These are phyloP conservation scores for Gephyroberyx darwinii DNA, from an alignment of 2,797 vertebrate genomes.

Conservation along the genomic window DNA sequence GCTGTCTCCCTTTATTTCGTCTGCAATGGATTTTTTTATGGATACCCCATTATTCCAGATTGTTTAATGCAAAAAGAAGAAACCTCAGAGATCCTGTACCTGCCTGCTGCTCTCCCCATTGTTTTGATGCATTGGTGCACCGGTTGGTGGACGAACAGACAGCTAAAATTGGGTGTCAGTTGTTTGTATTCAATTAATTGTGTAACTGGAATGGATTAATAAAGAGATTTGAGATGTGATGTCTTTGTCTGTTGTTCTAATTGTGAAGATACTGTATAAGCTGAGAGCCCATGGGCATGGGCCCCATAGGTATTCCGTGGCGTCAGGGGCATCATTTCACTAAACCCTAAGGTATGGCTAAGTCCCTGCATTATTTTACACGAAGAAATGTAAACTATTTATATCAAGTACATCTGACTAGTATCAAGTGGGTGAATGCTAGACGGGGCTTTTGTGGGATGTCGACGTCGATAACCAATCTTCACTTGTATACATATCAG, in stretches of 20 bases:
- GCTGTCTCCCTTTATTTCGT: slow-evolving; percentile 31
- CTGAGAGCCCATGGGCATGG: not conserved
- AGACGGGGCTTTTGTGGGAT: too few species aligned
- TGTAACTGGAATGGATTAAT: slow-evolving; percentile 52
- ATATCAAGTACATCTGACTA: not conserved
- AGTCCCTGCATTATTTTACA: not conserved
- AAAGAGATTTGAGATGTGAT: slow-evolving; percentile 52
- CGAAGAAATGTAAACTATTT: not conserved
- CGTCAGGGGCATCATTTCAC: not conserved
- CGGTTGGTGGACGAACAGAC: slow-evolving; percentile 30
- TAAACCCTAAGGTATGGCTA: not conserved
- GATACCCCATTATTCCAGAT: slow-evolving; percentile 34
- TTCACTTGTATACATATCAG: too few species aligned
- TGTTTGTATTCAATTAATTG: slow-evolving; percentile 41
- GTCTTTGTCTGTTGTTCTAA: slow-evolving; percentile 8
- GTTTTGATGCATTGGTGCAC: slow-evolving; percentile 40
- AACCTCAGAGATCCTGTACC: slow-evolving; percentile 46
- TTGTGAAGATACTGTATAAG: not conserved
- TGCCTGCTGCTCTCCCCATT: slow-evolving; percentile 60
- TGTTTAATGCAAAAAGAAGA: slow-evolving; percentile 49
- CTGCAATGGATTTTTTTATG: slow-evolving; percentile 22
- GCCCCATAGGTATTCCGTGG: not conserved
- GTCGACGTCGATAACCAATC: too few species aligned
- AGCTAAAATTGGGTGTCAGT: slow-evolving; percentile 33
- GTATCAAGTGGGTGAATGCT: too few species aligned